Conservation (phyloP, 2,888 invertebrate species). For the Spisula solida region DNA sequence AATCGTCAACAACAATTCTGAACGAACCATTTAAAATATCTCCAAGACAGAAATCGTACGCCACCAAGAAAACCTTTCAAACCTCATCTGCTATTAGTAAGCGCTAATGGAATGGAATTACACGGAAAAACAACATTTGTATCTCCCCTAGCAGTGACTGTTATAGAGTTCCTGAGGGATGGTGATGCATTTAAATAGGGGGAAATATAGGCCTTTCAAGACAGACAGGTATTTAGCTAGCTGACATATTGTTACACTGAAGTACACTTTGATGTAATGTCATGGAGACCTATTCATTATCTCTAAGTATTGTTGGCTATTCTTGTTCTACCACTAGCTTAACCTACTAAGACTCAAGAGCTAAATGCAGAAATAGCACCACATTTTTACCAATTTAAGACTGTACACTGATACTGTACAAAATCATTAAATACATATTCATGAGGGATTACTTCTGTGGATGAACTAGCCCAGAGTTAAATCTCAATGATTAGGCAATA, state of each 20-base stretch:
- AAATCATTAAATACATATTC: no score
- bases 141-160: neutral
- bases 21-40: no score
- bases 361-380: neutral
- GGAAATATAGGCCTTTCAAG: neutral
- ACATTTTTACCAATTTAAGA: neutral
- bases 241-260: neutral
- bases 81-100: neutral
- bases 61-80: no score
- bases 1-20: no score
- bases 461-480: no score
- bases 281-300: neutral
- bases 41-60: no score
- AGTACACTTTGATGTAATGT: neutral
- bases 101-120: neutral
- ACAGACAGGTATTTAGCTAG: constrained; percentile 11
- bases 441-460: no score
- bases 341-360: constrained; percentile 8
- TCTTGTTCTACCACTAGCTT: neutral
- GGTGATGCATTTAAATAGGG: neutral
- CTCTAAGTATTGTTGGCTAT: neutral
- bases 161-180: neutral
- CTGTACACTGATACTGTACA: no score
- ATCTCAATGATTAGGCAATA: no score
- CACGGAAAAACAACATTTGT: neutral